Base-by-base conservation (phyloP, 2,797 vertebrate genomes). In the Microcaecilia unicolor region DNA sequence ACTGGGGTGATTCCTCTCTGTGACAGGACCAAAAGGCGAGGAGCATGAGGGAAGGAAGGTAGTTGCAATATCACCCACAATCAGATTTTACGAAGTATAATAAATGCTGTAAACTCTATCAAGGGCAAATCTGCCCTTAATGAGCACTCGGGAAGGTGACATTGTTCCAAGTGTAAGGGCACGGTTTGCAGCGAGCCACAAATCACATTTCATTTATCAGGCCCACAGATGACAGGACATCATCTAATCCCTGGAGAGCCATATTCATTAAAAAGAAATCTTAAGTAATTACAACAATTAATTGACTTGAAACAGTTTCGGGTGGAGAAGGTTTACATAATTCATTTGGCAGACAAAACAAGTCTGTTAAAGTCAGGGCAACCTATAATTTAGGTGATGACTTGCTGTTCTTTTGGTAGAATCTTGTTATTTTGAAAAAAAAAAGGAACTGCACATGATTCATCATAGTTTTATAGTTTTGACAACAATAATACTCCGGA, bases 201-300 rank as follows among this genome's bases (percentile, higher is more conserved):
- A 81, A 85, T 84, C 83, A 76, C 78, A 81, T 81, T 85, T 80
- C 75, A 84, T 86, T 83, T 85, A 83, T 85, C 83, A 86, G 74
- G 61, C 55, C 63, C 70, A 75, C 70, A 74, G 73, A 86, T 84
- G 83, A 86, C 85, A 86, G 80, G 74, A 74, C 83, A 81, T 79
- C 78, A 80, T 80, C 46, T 64, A 78, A 76, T 85, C 85, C 76
- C 84, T 3, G 41, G 82, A 84, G 83, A 85, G 77, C 64, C 72
- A 76, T 84, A 81, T 85, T 87, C 84, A 88, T 85, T 86, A 86
- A 87, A 85, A 86, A 83, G 83, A 84, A 88, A 86, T 86, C 84
- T 87, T 88, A 87, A 86, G 83, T 85, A 86, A 88, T 88, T 87
- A 86, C 84, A 86, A 86, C 83, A 85, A 86, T 87, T 86, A 86